Conservation (phyloP, 2,797 vertebrate genomes). For the Falco novaeseelandiae region DNA sequence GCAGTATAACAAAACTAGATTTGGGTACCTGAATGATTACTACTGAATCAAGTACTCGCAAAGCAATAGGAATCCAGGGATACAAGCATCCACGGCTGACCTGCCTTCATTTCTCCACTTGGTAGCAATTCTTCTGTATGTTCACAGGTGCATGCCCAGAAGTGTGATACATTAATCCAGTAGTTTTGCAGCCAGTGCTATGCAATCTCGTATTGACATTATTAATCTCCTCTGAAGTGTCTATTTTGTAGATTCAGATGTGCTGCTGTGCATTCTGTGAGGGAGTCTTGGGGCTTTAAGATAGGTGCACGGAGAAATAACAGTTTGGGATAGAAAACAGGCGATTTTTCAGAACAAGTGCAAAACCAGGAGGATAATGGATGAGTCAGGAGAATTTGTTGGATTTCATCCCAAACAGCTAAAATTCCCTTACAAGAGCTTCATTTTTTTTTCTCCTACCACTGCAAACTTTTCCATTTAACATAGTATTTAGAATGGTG, state of each 20-base stretch:
- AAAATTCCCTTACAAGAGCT: conserved; percentile 13
- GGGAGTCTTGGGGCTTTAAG: neutral
- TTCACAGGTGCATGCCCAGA: neutral
- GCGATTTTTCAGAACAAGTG: neutral
- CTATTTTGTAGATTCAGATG: neutral
- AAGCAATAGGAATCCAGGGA: neutral
- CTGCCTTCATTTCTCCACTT: neutral
- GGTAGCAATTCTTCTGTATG: neutral
- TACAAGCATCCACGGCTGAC: neutral
- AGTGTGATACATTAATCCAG: neutral
- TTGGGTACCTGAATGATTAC: neutral
- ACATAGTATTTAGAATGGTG: neutral
- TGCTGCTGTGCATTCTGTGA: neutral
- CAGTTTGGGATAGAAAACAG: neutral
- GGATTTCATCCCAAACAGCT: conserved; percentile 27
- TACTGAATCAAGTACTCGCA: fast-evolving
- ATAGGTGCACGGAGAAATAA: neutral
- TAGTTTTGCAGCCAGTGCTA: neutral
- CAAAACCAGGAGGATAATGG: conserved; percentile 13
- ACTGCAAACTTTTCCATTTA: conserved; percentile 26
- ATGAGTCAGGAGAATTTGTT: conserved; percentile 60
- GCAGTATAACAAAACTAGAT: neutral
- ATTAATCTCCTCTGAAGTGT: neutral
- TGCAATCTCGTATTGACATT: neutral
- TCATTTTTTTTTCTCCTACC: neutral